Base-by-base conservation (phyloP, 1,140 invertebrate species). In the Papilio polytes region DNA sequence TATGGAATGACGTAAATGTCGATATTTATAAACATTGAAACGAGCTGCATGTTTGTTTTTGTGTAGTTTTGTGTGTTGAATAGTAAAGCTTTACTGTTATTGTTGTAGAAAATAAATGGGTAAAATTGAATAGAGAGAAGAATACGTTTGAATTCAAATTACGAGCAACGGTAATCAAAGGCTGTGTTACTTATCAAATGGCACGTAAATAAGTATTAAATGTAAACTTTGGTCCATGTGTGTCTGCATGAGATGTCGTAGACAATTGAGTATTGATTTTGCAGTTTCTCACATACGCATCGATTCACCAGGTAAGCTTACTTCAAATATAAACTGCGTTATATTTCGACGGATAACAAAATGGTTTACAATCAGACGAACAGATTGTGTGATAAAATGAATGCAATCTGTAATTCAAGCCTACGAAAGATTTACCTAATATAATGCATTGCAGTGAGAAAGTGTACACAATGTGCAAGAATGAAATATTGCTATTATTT, bases 11-110 rank as follows among this genome's bases (percentile, higher is more conserved):
- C 41, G 72, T 70, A 70, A 70, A 31, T 36, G 63, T 63, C 22
- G 59, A 59, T 13, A 66, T 70, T 70, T 36, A 70, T 70, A 70
- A 70, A 70, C 63, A 70, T 70, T 36, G 26, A 36, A 70, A 70
- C 63, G 15, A 8, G 13, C 4, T 73, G 72, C 72, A 73, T 73
- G 41, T 73, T 73, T 73, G 72, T 73, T 46, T 73, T 73, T 46
- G 36, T 72, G 70, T 72, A 72, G 26, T 72, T 72, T 41, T 41
- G 36, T 72, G 72, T 73, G 72, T 46, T 73, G 70, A 13, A 31
- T 26, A 31, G 26, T 70, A 31, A 66, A 26, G 59, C 59, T 70
- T 59, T 22, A 59, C n/a, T 59, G 10, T 63, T 63, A 70, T 31
- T 70, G 63, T 70, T 70, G 63, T 70, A 31, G 63, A 15, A 15